Conservation (phyloP, 2,888 invertebrate species). For the Xanthia icteritia region DNA sequence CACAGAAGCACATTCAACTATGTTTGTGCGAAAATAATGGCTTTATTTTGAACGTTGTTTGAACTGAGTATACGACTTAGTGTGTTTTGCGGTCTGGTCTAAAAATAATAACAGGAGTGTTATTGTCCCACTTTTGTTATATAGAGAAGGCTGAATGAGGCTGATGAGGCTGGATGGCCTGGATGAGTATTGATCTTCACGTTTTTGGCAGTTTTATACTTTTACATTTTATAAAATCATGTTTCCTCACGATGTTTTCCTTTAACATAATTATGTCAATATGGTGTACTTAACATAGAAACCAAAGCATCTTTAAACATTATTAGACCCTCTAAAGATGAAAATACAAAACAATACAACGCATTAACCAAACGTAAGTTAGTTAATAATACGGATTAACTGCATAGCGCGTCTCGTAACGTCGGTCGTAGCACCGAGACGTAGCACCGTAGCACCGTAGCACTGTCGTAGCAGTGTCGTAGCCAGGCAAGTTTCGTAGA, state of each 20-base stretch:
- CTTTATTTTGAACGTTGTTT: background rate
- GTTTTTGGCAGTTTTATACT: too few relatives aligned
- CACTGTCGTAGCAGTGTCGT: slow-evolving; percentile 54
- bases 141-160: background rate
- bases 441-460: slow-evolving; percentile 35
- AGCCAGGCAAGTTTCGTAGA: slow-evolving; percentile 62
- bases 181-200: background rate
- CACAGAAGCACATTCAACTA: background rate
- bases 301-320: background rate
- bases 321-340: background rate
- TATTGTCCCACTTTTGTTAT: background rate
- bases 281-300: background rate
- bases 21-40: background rate
- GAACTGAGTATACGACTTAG: too few relatives aligned
- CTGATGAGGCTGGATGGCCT: too few relatives aligned
- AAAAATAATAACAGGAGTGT: background rate
- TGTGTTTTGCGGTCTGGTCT: background rate
- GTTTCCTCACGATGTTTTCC: background rate
- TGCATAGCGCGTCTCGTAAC: slow-evolving; percentile 40
- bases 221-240: too few relatives aligned
- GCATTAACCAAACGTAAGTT: background rate
- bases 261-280: background rate
- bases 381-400: slow-evolving; percentile 9
- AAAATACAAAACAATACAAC: background rate
- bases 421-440: slow-evolving; percentile 26